Evolutionary conservation across 2,113 vertebrate species (phyloP).

Genomic region (Carassius gibelio): DNA sequence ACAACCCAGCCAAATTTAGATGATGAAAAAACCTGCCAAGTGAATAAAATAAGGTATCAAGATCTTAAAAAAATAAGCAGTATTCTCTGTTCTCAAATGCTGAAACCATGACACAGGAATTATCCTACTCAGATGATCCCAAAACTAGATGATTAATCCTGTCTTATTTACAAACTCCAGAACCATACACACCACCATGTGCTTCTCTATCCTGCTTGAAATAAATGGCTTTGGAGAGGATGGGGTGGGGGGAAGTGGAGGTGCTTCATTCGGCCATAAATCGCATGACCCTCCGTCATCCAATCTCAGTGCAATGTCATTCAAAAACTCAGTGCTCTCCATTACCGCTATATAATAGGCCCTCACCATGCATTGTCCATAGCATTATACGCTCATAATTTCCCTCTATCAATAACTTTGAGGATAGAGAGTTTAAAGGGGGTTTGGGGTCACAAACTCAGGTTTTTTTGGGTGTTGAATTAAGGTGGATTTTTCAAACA

Average conservation of each 20-base stretch:
- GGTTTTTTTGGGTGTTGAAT: neutral
- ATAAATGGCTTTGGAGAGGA: slow-evolving; percentile 68
- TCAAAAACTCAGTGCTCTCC: slow-evolving; percentile 75
- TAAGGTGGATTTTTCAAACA: neutral
- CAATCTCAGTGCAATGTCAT: slow-evolving; percentile 81
- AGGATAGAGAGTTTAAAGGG: slow-evolving; percentile 21
- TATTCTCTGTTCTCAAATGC: too few relatives aligned
- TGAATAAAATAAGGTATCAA: too few relatives aligned
- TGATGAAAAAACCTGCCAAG: too few relatives aligned
- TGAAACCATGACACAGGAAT: neutral
- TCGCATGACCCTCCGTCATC: slow-evolving; percentile 74
- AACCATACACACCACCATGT: slow-evolving; percentile 73
- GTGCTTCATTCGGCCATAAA: slow-evolving; percentile 74
- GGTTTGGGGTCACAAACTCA: slow-evolving; percentile 31
- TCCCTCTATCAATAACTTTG: slow-evolving; percentile 79
- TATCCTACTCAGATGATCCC: neutral
- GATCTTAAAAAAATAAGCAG: too few relatives aligned
- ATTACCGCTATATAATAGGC: slow-evolving; percentile 79
- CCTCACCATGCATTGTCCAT: slow-evolving; percentile 76
- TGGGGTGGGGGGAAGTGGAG: slow-evolving; percentile 19
- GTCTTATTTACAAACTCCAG: slow-evolving; percentile 69
- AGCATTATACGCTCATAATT: slow-evolving; percentile 80
- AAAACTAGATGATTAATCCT: slow-evolving; percentile 5
- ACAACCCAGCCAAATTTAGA: too few relatives aligned
- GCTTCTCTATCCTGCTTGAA: slow-evolving; percentile 72